Percentiles rank a stretch among this genome's conserved stretches.
phyloP scores from a whole-genome alignment of 2,113 vertebrate genomes.

The Panthera uncia region DNA sequence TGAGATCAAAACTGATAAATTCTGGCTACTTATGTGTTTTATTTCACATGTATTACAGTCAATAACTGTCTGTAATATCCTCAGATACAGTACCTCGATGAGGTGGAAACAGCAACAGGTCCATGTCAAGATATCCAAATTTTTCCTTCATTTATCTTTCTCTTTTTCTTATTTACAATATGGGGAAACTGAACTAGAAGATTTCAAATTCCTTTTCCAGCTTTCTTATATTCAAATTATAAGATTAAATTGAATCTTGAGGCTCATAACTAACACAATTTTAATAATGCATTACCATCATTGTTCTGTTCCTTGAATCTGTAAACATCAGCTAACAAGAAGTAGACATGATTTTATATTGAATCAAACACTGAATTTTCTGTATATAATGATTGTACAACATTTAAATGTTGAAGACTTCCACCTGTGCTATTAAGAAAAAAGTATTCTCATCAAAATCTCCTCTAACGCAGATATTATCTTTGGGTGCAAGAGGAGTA shows the following conservation, averaged over 20 bases:
- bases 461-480: neutral
- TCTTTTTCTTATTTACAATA: neutral
- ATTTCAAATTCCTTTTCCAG: neutral
- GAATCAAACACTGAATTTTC: neutral
- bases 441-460: neutral
- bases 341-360: neutral
- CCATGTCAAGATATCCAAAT: neutral
- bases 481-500: neutral
- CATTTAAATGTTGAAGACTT: neutral
- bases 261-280: neutral
- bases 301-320: neutral
- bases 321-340: neutral
- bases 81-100: neutral
- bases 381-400: neutral
- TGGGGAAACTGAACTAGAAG: neutral
- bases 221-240: neutral
- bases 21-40: neutral
- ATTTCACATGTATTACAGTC: neutral
- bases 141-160: neutral
- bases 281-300: neutral
- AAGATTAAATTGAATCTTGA: neutral
- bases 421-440: neutral
- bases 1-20: neutral
- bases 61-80: neutral
- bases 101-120: neutral